Evolutionary conservation across 2,888 invertebrate genomes (phyloP), one percentile per base, ranked within the genome.

Genomic region (Lysandra coridon): DNA sequence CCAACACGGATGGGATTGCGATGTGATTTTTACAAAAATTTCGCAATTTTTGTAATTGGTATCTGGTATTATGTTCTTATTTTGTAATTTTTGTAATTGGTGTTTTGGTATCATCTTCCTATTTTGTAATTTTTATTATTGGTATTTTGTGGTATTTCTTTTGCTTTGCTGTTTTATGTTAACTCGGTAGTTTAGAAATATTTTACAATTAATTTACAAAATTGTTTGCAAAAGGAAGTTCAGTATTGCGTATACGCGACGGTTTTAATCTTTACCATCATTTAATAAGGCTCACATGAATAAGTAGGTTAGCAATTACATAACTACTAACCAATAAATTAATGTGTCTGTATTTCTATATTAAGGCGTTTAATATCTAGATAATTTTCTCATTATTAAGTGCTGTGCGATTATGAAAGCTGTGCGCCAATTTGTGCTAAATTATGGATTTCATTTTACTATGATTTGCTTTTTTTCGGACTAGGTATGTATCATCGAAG

Each of bases 1-100:
- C 77, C 81, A 79, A 80, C 79, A 77, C 78, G 79, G 73, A 78
- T 81, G 81, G 80, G 75, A 80, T 74, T 76, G 76, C 53, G 6
- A 30, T 57, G 76, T 76, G 76, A 57, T 76, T 53, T 53, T 76
- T 49, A 30, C 14, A 14, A 53, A 33, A 14, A 53, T 57, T 14
- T 30, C 30, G 57, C 30, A 53, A 75, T 76, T 75, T 53, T 75
- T 76, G 23, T 57, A 30, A 33, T 49, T 17, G 23, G n/a, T 75
- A 44, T 23, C 12, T 53, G 7, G 7, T 49, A 49, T 10, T 10
- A 49, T 2, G 49, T 49, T 49, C 10, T 17, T 57, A 53, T 76
- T 14, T 30, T 14, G 57, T 57, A 33, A 75, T 76, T 75, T 53
- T 75, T 76, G 10, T 76, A 53, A 33, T 49, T 33, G 44, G 2